Conservation (phyloP, 2,797 vertebrate species). For the Choloepus didactylus region DNA sequence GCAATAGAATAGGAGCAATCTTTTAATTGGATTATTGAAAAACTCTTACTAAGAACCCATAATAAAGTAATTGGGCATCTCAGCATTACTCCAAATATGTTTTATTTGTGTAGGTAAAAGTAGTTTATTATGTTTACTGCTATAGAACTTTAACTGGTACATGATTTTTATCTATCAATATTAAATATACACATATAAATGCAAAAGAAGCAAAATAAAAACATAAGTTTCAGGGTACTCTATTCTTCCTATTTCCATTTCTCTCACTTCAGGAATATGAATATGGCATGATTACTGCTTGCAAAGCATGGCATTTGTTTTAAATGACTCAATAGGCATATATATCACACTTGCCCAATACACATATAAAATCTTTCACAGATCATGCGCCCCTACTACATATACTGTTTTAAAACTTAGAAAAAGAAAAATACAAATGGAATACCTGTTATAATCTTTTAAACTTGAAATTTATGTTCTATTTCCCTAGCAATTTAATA, state of each 20-base stretch:
- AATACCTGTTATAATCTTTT: not conserved
- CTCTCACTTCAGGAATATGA: not conserved
- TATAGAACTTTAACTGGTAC: not conserved
- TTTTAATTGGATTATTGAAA: not conserved
- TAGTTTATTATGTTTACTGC: not conserved
- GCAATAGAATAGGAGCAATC: not conserved
- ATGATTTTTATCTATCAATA: not conserved
- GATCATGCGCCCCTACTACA: too few species aligned
- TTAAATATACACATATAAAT: not conserved
- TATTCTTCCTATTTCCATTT: not conserved
- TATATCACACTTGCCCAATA: not conserved
- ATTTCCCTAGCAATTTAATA: not conserved
- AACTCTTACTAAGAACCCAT: not conserved
- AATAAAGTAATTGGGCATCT: not conserved
- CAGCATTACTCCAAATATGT: not conserved
- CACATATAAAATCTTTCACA: not conserved
- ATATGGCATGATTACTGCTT: not conserved
- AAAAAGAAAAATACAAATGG: not conserved
- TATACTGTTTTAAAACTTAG: not conserved
- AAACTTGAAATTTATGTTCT: not conserved
- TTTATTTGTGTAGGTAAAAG: not conserved
- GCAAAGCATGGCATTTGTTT: not conserved
- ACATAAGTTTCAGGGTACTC: not conserved
- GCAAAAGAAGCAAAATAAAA: not conserved
- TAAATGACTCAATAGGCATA: not conserved